A percentile compares a stretch with the other conserved stretches of the same genome.
These are phyloP conservation scores for Phenganax subtilis DNA, from an alignment of 92 coral and sea anemone species.

Conservation along the genomic window DNA sequence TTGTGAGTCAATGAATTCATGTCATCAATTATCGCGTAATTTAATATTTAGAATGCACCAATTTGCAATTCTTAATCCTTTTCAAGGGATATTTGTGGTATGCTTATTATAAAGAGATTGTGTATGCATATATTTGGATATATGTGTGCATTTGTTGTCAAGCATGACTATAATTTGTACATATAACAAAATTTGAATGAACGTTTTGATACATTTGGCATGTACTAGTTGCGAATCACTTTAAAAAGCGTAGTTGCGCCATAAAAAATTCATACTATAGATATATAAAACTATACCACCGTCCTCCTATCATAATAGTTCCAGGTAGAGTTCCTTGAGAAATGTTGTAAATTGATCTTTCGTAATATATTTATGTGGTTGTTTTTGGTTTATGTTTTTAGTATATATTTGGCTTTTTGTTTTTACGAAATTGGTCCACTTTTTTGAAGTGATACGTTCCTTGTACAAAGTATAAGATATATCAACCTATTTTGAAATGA, in stretches of 20 bases:
- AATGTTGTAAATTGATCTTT: not conserved
- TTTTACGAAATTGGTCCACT: not conserved
- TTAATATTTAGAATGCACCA: not conserved
- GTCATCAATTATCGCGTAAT: not conserved
- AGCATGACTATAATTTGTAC: conserved; percentile 1
- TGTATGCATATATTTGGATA: not conserved
- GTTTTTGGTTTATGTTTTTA: not conserved
- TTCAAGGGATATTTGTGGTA: not conserved
- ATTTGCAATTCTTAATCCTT: not conserved
- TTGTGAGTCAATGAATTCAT: conserved; percentile 17
- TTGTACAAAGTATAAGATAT: not conserved
- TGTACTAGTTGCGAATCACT: not conserved
- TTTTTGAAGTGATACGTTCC: conserved; percentile 5
- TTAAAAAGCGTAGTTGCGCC: not conserved
- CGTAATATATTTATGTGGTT: not conserved
- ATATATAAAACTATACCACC: no score
- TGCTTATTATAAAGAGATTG: not conserved
- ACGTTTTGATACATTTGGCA: not conserved
- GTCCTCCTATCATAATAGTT: no score
- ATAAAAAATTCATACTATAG: not conserved
- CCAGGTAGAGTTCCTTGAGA: not conserved
- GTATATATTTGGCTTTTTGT: not conserved
- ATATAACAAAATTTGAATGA: not conserved
- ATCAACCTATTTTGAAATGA: not conserved
- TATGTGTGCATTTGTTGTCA: conserved; percentile 1